Evolutionary conservation across 1,140 invertebrate genomes (phyloP).

Genomic region (Pantala flavescens): DNA sequence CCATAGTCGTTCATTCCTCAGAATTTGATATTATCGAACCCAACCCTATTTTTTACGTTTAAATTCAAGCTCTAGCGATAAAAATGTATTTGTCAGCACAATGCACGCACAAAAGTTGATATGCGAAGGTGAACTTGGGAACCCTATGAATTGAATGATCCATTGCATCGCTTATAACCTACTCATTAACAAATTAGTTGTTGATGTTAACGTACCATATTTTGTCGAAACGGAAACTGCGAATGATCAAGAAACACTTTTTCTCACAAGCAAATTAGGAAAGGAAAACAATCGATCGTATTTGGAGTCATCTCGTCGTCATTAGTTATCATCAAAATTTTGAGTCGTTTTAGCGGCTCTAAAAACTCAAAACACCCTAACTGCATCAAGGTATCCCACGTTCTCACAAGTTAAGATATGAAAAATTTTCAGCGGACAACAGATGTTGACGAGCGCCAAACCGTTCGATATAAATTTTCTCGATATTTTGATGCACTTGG

Average conservation of each 20-base stretch:
- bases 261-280: too few relatives aligned
- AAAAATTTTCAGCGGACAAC: background rate
- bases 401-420: constrained; percentile 4
- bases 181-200: too few relatives aligned
- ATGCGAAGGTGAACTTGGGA: background rate
- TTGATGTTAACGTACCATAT: too few relatives aligned
- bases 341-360: too few relatives aligned
- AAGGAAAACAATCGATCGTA: too few relatives aligned
- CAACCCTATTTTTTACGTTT: background rate
- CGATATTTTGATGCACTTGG: background rate
- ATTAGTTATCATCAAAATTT: too few relatives aligned
- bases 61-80: background rate
- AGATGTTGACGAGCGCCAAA: background rate
- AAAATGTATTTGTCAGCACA: background rate
- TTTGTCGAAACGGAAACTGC: too few relatives aligned
- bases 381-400: background rate
- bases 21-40: background rate
- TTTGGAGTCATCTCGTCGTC: too few relatives aligned
- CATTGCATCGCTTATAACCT: too few relatives aligned
- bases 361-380: background rate
- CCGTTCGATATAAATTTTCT: background rate
- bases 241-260: too few relatives aligned
- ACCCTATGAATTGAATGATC: background rate
- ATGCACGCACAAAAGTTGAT: constrained; percentile 5
- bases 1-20: too few relatives aligned